Base-by-base conservation (phyloP, 2,113 vertebrate genomes). In the Cyanistes caeruleus region DNA sequence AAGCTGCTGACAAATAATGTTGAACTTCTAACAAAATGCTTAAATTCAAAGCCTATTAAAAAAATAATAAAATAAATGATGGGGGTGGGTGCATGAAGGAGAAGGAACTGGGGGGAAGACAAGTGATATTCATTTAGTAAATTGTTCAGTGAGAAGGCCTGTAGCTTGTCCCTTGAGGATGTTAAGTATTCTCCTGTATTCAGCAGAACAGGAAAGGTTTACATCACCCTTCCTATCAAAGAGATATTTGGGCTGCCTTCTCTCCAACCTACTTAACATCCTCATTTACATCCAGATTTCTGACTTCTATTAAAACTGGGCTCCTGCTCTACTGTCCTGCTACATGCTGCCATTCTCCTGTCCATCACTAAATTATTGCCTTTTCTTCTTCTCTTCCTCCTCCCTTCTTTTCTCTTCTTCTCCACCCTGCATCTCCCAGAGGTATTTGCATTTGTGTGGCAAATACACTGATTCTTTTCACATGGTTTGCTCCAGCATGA, bases 391-490 rank as follows among this genome's bases (percentile, higher is more conserved):
- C 19, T 68, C 20, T 41, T 75, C 15, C 20, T 87, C 27, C 41
- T 82, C 25, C 14, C 11, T 86, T 76, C 24, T 13, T 86, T 93
- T 84, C 59, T 87, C 81, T 69, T 37, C 63, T 65, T 13, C n/a
- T 64, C 10, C 15, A 64, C n/a, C 11, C 41, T 48, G 35, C 8
- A 51, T 60, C 8, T 91, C 70, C 67, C 84, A 91, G 74, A 73
- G 55, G 53, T 69, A 82, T 89, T 92, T 87, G 53, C 81, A 84
- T 91, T 89, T 96, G 70, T 91, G 78, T 90, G 70, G 89, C 84
- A 96, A 95, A 89, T 76, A 68, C 53, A 33, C n/a, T 39, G 46
- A 85, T 80, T 94, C 63, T 82, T 89, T 80, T 89, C 2, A 4
- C 78, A 84, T 49, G 58, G 53, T 85, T 94, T 95, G 41, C 46